Percentiles rank a stretch among this genome's conserved stretches.
Conservation (phyloP, 2,888 invertebrate genomes). For the Erebia ligea region DNA sequence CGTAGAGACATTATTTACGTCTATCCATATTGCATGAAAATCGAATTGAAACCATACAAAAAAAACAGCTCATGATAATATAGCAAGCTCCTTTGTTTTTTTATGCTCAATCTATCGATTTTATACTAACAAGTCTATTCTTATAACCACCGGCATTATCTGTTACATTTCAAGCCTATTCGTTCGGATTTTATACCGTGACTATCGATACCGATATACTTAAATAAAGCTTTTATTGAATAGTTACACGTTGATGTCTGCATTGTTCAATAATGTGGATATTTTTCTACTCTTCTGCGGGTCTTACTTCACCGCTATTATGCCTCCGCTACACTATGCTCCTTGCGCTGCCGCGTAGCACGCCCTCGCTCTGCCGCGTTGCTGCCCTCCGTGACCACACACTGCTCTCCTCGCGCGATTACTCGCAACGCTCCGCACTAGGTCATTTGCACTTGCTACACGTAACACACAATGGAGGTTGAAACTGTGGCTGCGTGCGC, state of each 20-base stretch:
- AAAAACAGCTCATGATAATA: background rate
- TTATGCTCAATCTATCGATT: constrained; percentile 10
- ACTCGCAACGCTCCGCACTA: too few species aligned
- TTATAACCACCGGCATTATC: background rate
- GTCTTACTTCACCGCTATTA: too few species aligned
- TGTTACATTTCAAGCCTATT: constrained; percentile 9
- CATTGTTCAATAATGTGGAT: too few species aligned
- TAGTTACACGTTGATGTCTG: background rate
- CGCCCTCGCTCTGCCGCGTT: too few species aligned
- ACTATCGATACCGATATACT: background rate
- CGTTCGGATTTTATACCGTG: background rate
- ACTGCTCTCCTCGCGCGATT: too few species aligned
- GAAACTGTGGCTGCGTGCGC: too few species aligned
- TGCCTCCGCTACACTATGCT: too few species aligned
- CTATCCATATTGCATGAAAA: background rate
- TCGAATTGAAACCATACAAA: background rate
- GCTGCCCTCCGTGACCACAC: too few species aligned
- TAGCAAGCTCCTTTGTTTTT: background rate
- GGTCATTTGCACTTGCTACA: too few species aligned
- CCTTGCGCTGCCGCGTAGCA: too few species aligned
- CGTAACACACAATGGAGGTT: too few species aligned
- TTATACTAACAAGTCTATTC: constrained; percentile 5
- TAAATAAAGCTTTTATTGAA: constrained; percentile 1
- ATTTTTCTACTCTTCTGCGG: too few species aligned
- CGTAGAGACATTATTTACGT: background rate